Evolutionary conservation across 2,888 invertebrate species (phyloP).

Genomic region (Argyresthia goedartella): DNA sequence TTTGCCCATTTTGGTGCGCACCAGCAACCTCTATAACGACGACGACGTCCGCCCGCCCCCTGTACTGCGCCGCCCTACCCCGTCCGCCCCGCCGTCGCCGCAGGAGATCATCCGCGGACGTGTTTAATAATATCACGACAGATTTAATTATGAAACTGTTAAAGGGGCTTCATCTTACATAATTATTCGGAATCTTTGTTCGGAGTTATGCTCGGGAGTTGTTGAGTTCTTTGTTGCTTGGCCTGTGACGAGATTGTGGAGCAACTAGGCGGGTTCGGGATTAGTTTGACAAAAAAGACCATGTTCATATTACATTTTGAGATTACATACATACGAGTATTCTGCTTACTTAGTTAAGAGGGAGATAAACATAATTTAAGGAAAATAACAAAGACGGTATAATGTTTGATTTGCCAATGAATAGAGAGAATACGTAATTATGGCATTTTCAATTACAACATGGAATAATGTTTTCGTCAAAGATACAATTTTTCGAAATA

Average conservation of each 20-base stretch:
- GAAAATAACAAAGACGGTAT: not conserved
- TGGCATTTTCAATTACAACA: too few species aligned
- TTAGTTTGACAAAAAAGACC: too few species aligned
- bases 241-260: not conserved
- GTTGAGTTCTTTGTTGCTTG: not conserved
- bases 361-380: not conserved
- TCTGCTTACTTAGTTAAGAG: too few species aligned
- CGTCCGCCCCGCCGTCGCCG: conserved; percentile 42
- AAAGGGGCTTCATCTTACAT: conserved; percentile 47
- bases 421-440: too few species aligned
- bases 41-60: conserved; percentile 52
- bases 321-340: too few species aligned
- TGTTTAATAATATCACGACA: conserved; percentile 70
- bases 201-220: conserved; percentile 12
- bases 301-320: too few species aligned
- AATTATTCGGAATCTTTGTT: conserved; percentile 46
- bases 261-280: not conserved
- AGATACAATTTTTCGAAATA: too few species aligned
- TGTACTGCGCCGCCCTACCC: conserved; percentile 28
- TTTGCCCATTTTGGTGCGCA: conserved; percentile 63
- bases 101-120: conserved; percentile 68
- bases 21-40: conserved; percentile 63
- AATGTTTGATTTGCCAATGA: too few species aligned
- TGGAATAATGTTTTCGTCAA: too few species aligned
- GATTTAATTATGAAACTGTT: conserved; percentile 69